These are phyloP conservation scores for Serilophus lunatus DNA, from an alignment of 2,113 vertebrate genomes.

Conservation along the genomic window DNA sequence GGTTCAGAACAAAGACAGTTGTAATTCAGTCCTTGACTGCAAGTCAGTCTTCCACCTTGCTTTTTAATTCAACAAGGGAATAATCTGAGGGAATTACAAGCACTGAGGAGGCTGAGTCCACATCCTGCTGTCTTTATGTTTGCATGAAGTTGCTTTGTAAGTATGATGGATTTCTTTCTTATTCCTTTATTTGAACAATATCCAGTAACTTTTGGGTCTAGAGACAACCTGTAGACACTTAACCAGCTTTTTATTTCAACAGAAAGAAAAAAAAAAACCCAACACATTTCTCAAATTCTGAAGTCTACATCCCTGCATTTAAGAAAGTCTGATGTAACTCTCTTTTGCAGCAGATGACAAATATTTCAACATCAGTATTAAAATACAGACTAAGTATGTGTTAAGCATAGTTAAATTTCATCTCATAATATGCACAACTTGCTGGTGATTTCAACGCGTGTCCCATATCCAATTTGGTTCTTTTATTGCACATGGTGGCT, in stretches of 20 bases:
- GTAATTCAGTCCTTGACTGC: background rate
- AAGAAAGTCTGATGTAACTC: background rate
- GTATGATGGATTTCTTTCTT: background rate
- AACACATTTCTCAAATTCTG: background rate
- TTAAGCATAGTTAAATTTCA: background rate
- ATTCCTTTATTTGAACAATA: background rate
- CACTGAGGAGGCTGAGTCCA: conserved; percentile 69
- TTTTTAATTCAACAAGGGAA: conserved; percentile 71
- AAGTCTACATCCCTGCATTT: background rate
- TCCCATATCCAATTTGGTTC: background rate
- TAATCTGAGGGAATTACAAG: conserved; percentile 73
- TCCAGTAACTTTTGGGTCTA: background rate
- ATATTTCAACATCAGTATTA: background rate
- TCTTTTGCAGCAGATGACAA: background rate
- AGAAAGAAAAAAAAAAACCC: background rate
- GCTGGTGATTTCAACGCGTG: background rate
- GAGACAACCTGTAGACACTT: background rate
- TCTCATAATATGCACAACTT: background rate
- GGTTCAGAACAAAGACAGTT: background rate
- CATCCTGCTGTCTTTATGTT: conserved; percentile 73
- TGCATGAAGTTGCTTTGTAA: conserved; percentile 73
- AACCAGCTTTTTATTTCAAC: background rate
- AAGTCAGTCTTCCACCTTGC: background rate
- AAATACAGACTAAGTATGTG: background rate
- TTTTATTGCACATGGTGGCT: background rate